phyloP scores from a whole-genome alignment of 2,888 invertebrate species.

The Apeira syringaria region DNA sequence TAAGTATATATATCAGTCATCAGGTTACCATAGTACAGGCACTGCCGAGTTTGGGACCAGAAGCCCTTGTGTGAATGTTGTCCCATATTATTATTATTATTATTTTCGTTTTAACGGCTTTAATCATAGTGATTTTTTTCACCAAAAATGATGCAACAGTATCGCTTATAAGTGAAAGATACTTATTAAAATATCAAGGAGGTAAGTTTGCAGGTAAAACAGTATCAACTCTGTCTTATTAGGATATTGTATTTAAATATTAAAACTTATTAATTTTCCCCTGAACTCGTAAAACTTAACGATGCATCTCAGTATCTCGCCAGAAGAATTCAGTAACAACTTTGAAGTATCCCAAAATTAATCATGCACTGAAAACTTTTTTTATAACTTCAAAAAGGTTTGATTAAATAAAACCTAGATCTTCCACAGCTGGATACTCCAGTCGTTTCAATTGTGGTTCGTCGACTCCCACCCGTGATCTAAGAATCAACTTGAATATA shows the following conservation, averaged over 20 bases:
- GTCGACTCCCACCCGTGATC: conserved; percentile 9
- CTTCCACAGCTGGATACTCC: conserved; percentile 18
- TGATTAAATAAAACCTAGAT: conserved; percentile 27
- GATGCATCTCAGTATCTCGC: neutral
- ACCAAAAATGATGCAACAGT: no score
- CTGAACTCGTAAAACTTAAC: neutral
- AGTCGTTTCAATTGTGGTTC: conserved; percentile 15
- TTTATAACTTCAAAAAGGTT: conserved; percentile 13
- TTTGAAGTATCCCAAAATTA: conserved; percentile 2
- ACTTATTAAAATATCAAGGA: no score
- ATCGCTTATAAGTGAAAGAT: no score
- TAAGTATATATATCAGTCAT: neutral
- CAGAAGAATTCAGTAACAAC: neutral
- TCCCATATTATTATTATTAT: no score
- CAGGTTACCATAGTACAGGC: conserved; percentile 27
- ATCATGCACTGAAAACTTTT: conserved; percentile 13
- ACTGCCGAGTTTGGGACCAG: conserved; percentile 11
- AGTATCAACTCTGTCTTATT: no score
- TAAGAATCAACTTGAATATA: no score
- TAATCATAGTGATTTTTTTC: no score
- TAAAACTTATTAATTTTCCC: no score
- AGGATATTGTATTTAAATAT: no score
- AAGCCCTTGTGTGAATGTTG: neutral
- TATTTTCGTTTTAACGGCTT: no score
- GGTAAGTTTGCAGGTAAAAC: no score